phyloP scores from a whole-genome alignment of 2,113 vertebrate genomes.

The Rutilus rutilus region DNA sequence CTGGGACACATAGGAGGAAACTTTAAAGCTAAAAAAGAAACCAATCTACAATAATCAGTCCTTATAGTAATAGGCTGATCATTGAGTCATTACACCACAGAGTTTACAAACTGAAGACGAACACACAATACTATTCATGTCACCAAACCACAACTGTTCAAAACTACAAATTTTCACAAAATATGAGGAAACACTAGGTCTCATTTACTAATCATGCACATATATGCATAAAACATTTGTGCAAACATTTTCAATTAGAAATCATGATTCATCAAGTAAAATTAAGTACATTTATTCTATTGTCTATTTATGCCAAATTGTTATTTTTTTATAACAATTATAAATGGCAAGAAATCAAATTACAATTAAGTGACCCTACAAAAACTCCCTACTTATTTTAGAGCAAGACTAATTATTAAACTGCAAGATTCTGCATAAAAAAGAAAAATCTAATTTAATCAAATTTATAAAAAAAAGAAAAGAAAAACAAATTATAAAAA shows the following conservation, averaged over 20 bases:
- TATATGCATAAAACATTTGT: background rate
- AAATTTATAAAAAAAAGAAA: background rate
- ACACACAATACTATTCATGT: background rate
- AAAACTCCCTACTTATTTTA: background rate
- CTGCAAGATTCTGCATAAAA: background rate
- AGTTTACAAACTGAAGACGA: conserved; percentile 9
- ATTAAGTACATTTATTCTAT: background rate
- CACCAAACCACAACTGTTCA: conserved; percentile 7
- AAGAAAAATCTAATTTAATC: background rate
- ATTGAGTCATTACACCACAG: conserved; percentile 5
- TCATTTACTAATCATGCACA: conserved; percentile 6
- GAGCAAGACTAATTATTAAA: background rate
- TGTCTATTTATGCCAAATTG: background rate
- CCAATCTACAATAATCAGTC: conserved; percentile 24
- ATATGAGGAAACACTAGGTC: background rate
- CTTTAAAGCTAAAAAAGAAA: conserved; percentile 4
- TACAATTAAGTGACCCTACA: background rate
- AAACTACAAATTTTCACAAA: conserved; percentile 2
- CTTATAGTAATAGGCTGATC: conserved; percentile 29
- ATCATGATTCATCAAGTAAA: background rate
- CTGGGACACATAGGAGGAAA: conserved; percentile 8
- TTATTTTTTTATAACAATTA: background rate
- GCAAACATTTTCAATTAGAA: background rate
- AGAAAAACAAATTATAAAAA: no score
- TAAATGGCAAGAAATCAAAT: background rate